Conservation (phyloP, 2,797 vertebrate species). For the Propithecus deckenii region DNA sequence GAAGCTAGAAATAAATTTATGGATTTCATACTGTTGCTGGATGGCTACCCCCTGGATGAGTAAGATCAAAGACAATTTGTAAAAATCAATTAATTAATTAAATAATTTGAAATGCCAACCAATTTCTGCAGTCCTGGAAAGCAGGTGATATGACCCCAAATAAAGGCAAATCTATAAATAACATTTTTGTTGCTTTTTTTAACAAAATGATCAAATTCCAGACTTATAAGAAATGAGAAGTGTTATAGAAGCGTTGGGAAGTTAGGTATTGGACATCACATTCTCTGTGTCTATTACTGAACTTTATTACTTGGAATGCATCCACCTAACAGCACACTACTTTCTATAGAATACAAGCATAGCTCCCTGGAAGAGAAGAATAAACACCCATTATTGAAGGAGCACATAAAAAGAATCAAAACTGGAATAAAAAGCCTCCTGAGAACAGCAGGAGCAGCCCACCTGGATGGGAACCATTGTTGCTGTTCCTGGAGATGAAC, state of each 20-base stretch:
- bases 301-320: background rate
- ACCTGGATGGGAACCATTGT: accelerated
- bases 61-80: background rate
- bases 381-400: background rate
- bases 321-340: too few relatives aligned
- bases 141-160: background rate
- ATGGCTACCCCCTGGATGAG: background rate
- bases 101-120: background rate
- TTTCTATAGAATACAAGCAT: background rate
- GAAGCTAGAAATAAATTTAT: background rate
- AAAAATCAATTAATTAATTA: background rate
- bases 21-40: background rate
- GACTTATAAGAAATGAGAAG: background rate
- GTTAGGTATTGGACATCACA: background rate
- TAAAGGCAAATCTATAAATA: background rate
- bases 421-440: background rate
- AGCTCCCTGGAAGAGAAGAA: background rate
- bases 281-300: background rate
- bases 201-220: background rate
- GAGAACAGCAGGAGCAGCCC: background rate
- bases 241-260: background rate
- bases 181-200: background rate
- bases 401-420: background rate
- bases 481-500: background rate
- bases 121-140: background rate